These are phyloP conservation scores for Sebastes schlegelii DNA, from an alignment of 2,113 vertebrate species.

Conservation along the genomic window DNA sequence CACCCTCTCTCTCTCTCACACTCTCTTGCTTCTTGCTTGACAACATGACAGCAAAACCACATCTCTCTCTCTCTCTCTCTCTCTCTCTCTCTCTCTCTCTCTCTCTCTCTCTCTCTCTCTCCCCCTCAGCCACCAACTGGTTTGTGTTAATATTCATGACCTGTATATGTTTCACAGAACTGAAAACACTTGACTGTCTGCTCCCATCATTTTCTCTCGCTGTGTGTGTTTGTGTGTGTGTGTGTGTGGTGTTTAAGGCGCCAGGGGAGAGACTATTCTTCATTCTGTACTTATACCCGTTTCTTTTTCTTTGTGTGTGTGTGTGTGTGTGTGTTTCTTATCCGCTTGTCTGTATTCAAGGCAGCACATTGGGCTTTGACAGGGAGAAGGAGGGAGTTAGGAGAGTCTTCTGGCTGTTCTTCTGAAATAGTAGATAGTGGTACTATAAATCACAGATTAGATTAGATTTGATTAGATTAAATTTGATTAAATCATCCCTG, in stretches of 20 bases:
- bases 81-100: constrained; percentile 13
- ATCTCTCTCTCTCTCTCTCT: constrained; percentile 33
- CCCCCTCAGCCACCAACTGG: constrained; percentile 58
- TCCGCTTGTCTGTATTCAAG: constrained; percentile 58
- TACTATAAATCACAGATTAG: constrained; percentile 67
- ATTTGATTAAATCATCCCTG: constrained; percentile 58
- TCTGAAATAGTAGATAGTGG: constrained; percentile 39
- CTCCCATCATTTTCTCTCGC: constrained; percentile 60
- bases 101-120: constrained; percentile 9
- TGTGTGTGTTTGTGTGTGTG: constrained; percentile 36
- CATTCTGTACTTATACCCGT: constrained; percentile 60
- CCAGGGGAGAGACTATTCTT: constrained; percentile 44
- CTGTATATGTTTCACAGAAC: constrained; percentile 71
- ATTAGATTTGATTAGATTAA: constrained; percentile 67
- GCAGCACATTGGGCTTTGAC: constrained; percentile 50
- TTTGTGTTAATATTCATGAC: constrained; percentile 77
- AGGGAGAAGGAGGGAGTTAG: constrained; percentile 41
- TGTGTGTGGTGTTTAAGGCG: constrained; percentile 32
- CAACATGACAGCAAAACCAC: constrained; percentile 63
- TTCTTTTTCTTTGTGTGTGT: neutral
- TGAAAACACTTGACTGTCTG: constrained; percentile 76
- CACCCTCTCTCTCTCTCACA: neutral
- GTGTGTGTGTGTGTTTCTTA: constrained; percentile 3
- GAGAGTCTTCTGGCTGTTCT: constrained; percentile 37
- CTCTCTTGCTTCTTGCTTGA: constrained; percentile 41